Evolutionary conservation across 2,888 invertebrate species (phyloP), one percentile per base, ranked within the genome.

Genomic region (Napeogenes inachia): DNA sequence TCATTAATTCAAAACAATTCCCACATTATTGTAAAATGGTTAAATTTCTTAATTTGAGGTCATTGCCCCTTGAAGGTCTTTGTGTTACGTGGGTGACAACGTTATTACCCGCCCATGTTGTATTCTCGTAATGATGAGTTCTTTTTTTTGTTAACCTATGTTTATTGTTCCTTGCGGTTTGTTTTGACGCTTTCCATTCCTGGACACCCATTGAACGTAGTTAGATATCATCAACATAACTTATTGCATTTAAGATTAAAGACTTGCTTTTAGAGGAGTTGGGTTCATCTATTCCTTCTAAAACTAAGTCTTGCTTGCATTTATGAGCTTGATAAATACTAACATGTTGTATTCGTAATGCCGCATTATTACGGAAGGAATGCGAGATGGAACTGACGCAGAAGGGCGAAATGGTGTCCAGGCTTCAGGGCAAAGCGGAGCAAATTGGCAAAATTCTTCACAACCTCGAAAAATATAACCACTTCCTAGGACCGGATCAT

Each of bases 371-470:
- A 82, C 77, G 88, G 86, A 90, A 97, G 97, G 97, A 97, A 92
- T 97, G 97, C 92, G 98, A 98, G 92, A 94, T 94, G 92, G 97
- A 98, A 88, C 92, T 98, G 85, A 97, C 97, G 79, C 97, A 98
- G 92, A 98, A 98, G 89, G 97, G 97, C 77, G 97, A 98, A 91
- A 95, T 98, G 94, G 98, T 98, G 78, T 95, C 95, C 84, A 95
- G 97, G 77, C 94, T 98, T 75, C 98, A 98, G 91, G 95, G 95
- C 79, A 98, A 98, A 92, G 97, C 98, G 75, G 95, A 96, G 82
- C 97, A 98, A 91, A 97, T 98, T 89, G 97, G 97, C 90, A 95
- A 96, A 92, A 95, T 97, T 85, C 93, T 97, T 75, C 94, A 94
- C 91, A 97, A 96, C 91, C 93, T 97, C 82, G 96, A 97, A 92